Base-by-base conservation (phyloP, 2,113 vertebrate species). In the Caranx ignobilis region DNA sequence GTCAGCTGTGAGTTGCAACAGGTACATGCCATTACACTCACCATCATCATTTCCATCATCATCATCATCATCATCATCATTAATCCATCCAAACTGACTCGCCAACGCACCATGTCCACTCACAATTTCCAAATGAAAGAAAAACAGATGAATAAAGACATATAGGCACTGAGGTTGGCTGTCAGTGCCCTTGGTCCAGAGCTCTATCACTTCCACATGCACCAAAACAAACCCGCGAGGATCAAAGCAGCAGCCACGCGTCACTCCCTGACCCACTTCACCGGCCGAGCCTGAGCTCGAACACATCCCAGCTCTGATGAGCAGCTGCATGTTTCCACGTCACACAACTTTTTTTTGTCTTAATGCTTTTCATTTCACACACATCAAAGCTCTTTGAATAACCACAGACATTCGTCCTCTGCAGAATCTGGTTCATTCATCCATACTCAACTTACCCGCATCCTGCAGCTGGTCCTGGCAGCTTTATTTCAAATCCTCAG, bases 391-490 rank as follows among this genome's bases (percentile, higher is more conserved):
- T 0, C 11, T 39, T 0, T 13, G 2, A 50, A 19, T 5, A 35
- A 18, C n/a, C 15, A 39, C n/a, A 45, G 0, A 34, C 34, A 47
- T n/a, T 32, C 32, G 11, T 35, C 34, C 34, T 6, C 41, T 15
- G 57, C 57, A 21, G 35, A 10, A 35, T 59, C 0, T 2, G 41
- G 1, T 7, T 21, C 32, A 61, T 12, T 21, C 32, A 61, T 12
- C 55, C 66, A 39, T 21, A 73, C 56, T 50, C 32, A 73, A 92
- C 91, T 91, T 81, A 92, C 91, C 88, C 60, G 73, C 75, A 85
- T 78, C 77, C 67, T 61, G 86, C 76, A 45, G 74, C 77, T 16
- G 71, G 11, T 86, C 80, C 76, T 61, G 71, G 26, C 85, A 79
- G 81, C 77, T 61, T 71, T 8, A 45, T 62, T 15, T 15, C 80